Conservation (phyloP, 2,888 invertebrate genomes). For the Ametastegia equiseti region DNA sequence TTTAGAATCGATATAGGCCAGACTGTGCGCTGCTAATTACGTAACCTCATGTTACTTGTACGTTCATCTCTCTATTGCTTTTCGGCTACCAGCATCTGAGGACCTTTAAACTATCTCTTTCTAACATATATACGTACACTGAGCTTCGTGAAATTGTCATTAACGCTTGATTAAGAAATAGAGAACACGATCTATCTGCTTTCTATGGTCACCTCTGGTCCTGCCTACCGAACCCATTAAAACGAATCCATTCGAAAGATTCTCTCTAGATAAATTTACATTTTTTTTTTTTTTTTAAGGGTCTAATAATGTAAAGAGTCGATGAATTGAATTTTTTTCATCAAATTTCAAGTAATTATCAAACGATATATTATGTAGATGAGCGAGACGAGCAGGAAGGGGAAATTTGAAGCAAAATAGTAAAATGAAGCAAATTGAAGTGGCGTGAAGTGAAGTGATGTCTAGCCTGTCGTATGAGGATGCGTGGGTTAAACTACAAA, state of each 20-base stretch:
- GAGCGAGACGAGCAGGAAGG: neutral
- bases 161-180: neutral
- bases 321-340: neutral
- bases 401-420: neutral
- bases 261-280: neutral
- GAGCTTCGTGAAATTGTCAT: constrained; percentile 28
- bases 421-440: neutral
- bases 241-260: neutral
- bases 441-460: neutral
- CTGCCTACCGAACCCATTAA: neutral
- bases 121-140: neutral
- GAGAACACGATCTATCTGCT: neutral
- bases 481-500: constrained; percentile 14
- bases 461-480: neutral
- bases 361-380: neutral
- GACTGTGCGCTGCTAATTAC: neutral
- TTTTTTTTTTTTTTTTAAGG: too few species aligned
- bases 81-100: too few species aligned
- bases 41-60: neutral
- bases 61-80: neutral
- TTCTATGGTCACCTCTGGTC: neutral
- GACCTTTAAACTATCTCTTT: neutral
- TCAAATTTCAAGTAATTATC: neutral
- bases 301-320: too few species aligned
- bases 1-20: constrained; percentile 1